Conservation (phyloP, 2,888 invertebrate genomes). For the Macaria liturata region DNA sequence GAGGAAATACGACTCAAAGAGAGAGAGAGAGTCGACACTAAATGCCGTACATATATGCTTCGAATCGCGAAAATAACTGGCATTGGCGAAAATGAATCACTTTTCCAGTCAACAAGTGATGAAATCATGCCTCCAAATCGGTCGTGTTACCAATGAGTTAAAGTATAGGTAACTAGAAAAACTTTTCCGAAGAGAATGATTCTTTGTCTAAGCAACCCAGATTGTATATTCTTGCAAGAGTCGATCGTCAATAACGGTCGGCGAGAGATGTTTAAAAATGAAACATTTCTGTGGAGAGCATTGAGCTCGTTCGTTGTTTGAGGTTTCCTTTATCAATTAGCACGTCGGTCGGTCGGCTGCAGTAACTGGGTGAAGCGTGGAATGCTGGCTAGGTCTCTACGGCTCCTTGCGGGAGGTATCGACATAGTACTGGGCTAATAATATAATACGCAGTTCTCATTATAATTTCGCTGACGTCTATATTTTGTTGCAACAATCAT, state of each 20-base stretch:
- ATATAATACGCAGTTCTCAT: no score
- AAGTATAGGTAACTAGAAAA: background rate
- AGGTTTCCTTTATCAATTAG: slow-evolving; percentile 83
- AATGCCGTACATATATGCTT: no score
- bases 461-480: no score
- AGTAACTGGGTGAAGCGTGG: slow-evolving; percentile 81
- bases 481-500: no score
- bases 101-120: slow-evolving; percentile 10
- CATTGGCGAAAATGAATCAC: slow-evolving; percentile 18
- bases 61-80: slow-evolving; percentile 1
- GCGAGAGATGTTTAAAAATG: slow-evolving; percentile 77
- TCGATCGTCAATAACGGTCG: slow-evolving; percentile 74
- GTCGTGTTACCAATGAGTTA: slow-evolving; percentile 2
- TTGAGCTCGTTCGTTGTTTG: slow-evolving; percentile 81
- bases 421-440: no score
- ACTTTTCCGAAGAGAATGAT: slow-evolving; percentile 6
- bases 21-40: no score
- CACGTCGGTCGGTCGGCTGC: slow-evolving; percentile 75
- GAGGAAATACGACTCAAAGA: no score
- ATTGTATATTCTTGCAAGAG: slow-evolving; percentile 34
- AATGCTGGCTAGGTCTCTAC: slow-evolving; percentile 64
- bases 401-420: slow-evolving; percentile 56
- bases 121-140: slow-evolving; percentile 12
- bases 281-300: slow-evolving; percentile 82
- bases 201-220: slow-evolving; percentile 40